Base-by-base conservation (phyloP, 92 coral and sea anemone genomes). In the Siderastrea radians region DNA sequence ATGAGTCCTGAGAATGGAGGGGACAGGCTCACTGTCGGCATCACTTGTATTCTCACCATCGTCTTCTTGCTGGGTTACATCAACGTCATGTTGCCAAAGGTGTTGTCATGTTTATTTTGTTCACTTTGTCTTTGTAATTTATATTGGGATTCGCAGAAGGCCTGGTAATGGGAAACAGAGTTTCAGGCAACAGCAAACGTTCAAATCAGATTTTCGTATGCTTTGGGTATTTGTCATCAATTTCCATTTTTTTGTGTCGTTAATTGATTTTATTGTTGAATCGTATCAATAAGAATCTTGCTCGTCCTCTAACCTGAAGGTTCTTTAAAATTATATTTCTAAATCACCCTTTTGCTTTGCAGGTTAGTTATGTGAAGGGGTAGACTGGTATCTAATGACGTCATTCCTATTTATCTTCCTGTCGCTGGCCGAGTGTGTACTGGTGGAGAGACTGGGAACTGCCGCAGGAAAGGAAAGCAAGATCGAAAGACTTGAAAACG, bases 31-130 rank as follows among this genome's bases (percentile, higher is more conserved):
- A 95, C 96, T 38, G 96, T 95, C 48, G 98, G 98, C 67, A 93
- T 95, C 90, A 95, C 98, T 46, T 92, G 96, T 50, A 96, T 96
- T 38, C 94, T 96, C 72, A 96, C 99, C 4, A 95, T 96, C 68
- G 94, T 96, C 82, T 96, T 96, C 85, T 72, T 96, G 51, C 72
- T 95, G 76, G 98, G 99, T 48, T 95, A 95, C 85, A 87, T 94
- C 50, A 96, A 96, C 82, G 86, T 92, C 70, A 89, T 92, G 73
- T 75, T 96, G 26, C 99, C 99, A 5, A 96, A 96, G 95, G 98
- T 96, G 12, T 9, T 50, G 17, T 53, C 66, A 14, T 50, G 50
- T 57, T 3, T 14, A 11, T 17, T 57, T 3, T 50, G 2, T n/a
- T 16, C 19, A 26, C 5, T n/a, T 53, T 50, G 44, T 46, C 44